phyloP scores from a whole-genome alignment of 2,113 vertebrate genomes.

The Ceyx cyanopectus region DNA sequence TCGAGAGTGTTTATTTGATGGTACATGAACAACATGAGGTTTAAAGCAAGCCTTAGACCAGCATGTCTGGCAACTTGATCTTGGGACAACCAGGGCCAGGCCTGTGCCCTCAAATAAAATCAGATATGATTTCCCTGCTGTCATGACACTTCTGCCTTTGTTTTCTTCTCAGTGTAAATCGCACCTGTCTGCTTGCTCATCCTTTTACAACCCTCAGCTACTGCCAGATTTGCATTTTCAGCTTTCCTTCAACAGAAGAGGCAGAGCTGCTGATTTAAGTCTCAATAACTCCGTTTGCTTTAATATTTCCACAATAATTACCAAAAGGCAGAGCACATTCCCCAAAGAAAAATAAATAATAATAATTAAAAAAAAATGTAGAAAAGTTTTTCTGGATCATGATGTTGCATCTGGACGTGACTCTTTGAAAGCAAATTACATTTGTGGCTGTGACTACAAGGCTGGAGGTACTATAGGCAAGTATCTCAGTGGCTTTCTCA shows the following conservation, averaged over 20 bases:
- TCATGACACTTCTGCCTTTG: neutral
- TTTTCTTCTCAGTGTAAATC: neutral
- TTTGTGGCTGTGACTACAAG: neutral
- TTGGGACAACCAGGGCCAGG: neutral
- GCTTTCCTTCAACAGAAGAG: neutral
- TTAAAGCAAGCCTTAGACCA: slow-evolving; percentile 43
- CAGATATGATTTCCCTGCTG: neutral
- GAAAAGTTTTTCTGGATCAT: neutral
- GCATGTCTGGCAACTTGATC: neutral
- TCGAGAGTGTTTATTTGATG: neutral
- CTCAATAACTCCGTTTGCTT: neutral
- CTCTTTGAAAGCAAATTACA: neutral
- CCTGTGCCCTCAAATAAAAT: neutral
- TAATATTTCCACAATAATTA: neutral
- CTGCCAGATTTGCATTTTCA: neutral
- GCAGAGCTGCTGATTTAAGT: neutral
- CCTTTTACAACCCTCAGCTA: neutral
- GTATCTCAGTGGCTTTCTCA: neutral
- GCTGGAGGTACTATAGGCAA: neutral
- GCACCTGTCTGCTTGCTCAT: neutral
- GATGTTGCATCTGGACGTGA: neutral
- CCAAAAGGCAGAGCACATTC: neutral
- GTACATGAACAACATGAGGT: neutral
- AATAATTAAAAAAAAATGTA: fast-evolving
- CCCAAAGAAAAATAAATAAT: neutral